A percentile compares a stretch with the other conserved stretches of the same genome.
phyloP scores from a whole-genome alignment of 2,797 vertebrate species.

The Lutjanus argentimaculatus region DNA sequence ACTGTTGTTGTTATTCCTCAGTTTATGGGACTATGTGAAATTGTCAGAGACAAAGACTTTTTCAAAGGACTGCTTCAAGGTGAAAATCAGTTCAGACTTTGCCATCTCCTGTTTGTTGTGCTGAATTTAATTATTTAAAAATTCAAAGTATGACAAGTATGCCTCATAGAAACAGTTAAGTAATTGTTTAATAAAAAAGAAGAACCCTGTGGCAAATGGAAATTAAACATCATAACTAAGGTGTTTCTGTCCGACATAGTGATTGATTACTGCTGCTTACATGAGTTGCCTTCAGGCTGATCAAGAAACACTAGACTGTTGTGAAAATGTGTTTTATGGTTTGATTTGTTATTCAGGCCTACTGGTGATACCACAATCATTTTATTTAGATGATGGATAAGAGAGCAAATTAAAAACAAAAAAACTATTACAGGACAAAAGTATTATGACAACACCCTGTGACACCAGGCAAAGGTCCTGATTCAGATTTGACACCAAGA shows the following conservation, averaged over 20 bases:
- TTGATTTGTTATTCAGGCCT: conserved; percentile 26
- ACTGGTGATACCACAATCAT: background rate
- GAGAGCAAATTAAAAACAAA: background rate
- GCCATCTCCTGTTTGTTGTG: background rate
- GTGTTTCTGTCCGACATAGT: conserved; percentile 41
- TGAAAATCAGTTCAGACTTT: background rate
- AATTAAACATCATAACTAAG: conserved; percentile 50
- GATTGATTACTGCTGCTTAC: conserved; percentile 59
- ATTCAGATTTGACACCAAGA: conserved; percentile 5
- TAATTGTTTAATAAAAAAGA: conserved; percentile 43
- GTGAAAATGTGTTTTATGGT: conserved; percentile 17
- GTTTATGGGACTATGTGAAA: background rate
- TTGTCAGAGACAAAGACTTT: background rate
- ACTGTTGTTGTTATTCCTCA: background rate
- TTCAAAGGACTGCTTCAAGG: background rate
- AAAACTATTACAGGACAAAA: background rate
- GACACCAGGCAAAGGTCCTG: background rate
- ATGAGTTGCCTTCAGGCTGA: conserved; percentile 49
- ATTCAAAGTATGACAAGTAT: conserved; percentile 23
- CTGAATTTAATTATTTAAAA: conserved; percentile 13
- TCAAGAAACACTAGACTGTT: conserved; percentile 14
- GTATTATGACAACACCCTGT: background rate
- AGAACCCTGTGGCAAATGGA: conserved; percentile 52
- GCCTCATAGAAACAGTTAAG: conserved; percentile 26
- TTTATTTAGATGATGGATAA: background rate